These are phyloP conservation scores for Zosterops borbonicus DNA, from an alignment of 2,113 vertebrate species.

Conservation along the genomic window DNA sequence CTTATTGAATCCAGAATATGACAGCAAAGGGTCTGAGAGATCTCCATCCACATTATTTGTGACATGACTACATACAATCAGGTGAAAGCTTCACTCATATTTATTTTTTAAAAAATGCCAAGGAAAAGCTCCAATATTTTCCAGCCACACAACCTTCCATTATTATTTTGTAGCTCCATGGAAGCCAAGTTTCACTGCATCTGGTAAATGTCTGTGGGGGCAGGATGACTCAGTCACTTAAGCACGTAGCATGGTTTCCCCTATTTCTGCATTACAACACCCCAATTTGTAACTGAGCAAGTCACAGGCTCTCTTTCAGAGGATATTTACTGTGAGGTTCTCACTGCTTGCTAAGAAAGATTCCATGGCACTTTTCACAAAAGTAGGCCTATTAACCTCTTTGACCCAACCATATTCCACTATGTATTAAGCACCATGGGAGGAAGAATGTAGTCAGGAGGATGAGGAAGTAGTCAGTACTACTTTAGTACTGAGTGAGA, in stretches of 20 bases:
- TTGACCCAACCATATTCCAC: slow-evolving; percentile 16
- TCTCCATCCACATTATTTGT: not conserved
- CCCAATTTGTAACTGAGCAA: not conserved
- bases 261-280: not conserved
- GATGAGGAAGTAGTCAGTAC: not conserved
- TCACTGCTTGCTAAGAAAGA: not conserved
- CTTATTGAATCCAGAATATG: not conserved
- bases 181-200: not conserved
- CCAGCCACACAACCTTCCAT: not conserved
- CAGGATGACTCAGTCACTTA: not conserved
- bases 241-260: not conserved
- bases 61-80: not conserved
- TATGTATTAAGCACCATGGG: not conserved
- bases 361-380: not conserved
- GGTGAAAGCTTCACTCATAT: not conserved
- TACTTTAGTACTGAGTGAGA: not conserved
- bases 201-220: not conserved
- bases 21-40: not conserved
- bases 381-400: slow-evolving; percentile 56
- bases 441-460: not conserved
- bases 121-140: not conserved
- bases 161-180: not conserved
- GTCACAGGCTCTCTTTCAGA: not conserved
- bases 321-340: not conserved
- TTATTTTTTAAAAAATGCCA: not conserved